Conservation (phyloP, 2,797 vertebrate genomes). For the Molothrus ater region DNA sequence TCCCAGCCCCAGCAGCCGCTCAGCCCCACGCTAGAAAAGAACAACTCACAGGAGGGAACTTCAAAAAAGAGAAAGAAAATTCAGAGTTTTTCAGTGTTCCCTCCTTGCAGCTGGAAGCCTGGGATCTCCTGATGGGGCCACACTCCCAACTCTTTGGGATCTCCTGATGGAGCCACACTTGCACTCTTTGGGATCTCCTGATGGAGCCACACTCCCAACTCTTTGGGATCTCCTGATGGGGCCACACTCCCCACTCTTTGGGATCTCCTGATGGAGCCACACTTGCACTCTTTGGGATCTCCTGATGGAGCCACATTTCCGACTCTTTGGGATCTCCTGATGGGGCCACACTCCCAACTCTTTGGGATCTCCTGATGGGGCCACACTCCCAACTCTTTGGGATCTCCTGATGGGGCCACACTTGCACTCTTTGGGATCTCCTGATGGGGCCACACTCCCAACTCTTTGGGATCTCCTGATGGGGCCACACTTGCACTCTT, state of each 20-base stretch:
- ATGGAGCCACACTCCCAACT: background rate
- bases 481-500: background rate
- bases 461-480: background rate
- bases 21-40: background rate
- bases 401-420: no score
- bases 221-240: background rate
- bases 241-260: background rate
- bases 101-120: background rate
- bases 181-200: background rate
- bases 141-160: no score
- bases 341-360: background rate
- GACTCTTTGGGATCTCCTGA: fast-evolving
- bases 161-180: background rate
- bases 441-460: background rate
- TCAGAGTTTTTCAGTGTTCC: background rate
- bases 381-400: no score
- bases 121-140: background rate
- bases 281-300: background rate
- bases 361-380: background rate
- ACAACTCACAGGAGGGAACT: background rate
- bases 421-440: background rate
- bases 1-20: background rate
- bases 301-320: background rate
- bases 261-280: no score
- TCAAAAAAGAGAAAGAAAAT: background rate